Evolutionary conservation across 2,797 vertebrate species (phyloP).

Genomic region (Sebastes cheni): DNA sequence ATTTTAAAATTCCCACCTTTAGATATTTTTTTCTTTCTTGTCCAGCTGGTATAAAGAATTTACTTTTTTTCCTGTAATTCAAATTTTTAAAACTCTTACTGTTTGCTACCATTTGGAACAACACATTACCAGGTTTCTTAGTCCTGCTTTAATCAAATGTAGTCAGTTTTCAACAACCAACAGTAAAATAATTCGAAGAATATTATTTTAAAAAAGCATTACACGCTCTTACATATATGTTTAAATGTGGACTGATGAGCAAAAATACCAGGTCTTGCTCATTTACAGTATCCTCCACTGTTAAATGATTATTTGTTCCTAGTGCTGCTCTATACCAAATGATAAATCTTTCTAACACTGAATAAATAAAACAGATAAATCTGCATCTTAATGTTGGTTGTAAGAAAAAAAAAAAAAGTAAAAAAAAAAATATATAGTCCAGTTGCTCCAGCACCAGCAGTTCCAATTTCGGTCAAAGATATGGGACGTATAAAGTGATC

Average conservation of each 20-base stretch:
- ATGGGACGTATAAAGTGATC: neutral
- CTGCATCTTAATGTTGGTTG: neutral
- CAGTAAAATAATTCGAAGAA: neutral
- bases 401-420: neutral
- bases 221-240: no score
- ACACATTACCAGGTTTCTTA: rapidly evolving
- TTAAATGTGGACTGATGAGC: no score
- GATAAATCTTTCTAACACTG: neutral
- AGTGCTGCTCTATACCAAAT: neutral
- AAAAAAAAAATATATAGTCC: no score
- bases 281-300: no score
- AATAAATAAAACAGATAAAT: neutral
- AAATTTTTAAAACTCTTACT: neutral
- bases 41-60: neutral
- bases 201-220: rapidly evolving
- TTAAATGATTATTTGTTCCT: neutral
- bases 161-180: neutral
- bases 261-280: no score
- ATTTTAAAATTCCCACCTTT: neutral
- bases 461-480: neutral
- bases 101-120: neutral
- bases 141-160: no score
- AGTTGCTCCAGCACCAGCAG: neutral
- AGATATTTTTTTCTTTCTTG: neutral
- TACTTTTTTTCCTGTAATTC: no score